Percentiles rank a stretch among this genome's conserved stretches.
These are phyloP conservation scores for Gopherus flavomarginatus DNA, from an alignment of 2,113 vertebrate species.

Conservation along the genomic window DNA sequence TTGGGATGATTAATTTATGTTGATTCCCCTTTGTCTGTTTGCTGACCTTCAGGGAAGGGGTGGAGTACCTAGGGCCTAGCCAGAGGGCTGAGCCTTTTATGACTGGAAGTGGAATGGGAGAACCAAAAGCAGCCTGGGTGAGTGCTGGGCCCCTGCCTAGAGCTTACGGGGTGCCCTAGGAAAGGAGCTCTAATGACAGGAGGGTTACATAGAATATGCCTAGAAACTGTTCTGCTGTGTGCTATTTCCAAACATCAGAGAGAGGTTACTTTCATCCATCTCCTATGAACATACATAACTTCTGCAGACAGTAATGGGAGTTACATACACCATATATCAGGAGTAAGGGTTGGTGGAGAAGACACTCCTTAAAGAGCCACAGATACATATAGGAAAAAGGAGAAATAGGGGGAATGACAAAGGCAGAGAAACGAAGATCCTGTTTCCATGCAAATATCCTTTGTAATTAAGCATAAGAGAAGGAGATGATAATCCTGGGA, in stretches of 20 bases:
- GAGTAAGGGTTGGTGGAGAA: neutral
- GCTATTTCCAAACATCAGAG: neutral
- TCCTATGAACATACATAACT: neutral
- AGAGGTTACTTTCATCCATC: neutral
- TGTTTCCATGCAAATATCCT: neutral
- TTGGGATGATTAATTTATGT: neutral
- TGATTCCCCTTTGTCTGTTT: neutral
- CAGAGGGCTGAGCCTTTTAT: neutral
- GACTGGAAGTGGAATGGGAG: neutral
- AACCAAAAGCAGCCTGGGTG: neutral
- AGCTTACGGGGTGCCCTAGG: rapidly evolving
- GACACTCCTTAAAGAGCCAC: neutral
- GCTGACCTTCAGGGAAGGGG: neutral
- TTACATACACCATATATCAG: neutral
- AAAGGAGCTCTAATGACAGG: neutral
- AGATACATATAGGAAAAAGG: rapidly evolving
- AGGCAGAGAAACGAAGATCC: rapidly evolving
- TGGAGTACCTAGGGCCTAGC: neutral
- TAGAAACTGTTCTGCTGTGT: neutral
- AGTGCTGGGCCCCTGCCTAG: neutral
- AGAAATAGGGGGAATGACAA: neutral
- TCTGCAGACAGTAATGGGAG: neutral
- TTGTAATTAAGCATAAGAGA: neutral
- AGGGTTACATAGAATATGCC: neutral
- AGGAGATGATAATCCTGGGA: rapidly evolving